These are phyloP conservation scores for Astropecten irregularis DNA, from an alignment of 53 echinoderm and acorn worm species.

Conservation along the genomic window DNA sequence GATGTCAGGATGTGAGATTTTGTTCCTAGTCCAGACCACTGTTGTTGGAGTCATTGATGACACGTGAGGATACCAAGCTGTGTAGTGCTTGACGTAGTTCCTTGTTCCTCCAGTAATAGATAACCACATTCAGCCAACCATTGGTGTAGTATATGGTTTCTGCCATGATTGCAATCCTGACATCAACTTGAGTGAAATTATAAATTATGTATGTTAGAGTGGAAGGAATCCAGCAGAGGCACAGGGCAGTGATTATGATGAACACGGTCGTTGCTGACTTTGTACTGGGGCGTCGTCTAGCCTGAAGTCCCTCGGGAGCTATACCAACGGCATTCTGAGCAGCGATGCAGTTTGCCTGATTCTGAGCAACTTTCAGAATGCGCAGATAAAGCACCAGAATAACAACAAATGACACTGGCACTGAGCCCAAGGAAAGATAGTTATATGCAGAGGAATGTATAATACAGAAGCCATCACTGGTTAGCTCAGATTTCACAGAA, in stretches of 20 bases:
- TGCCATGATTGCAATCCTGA: no score
- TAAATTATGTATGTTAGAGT: no score
- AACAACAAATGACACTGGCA: background rate
- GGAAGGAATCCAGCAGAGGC: slow-evolving; percentile 7
- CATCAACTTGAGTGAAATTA: no score
- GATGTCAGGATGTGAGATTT: no score
- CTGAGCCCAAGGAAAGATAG: no score
- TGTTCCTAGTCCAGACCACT: no score
- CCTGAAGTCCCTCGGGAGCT: background rate
- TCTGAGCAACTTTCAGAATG: slow-evolving; percentile 34
- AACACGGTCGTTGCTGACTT: slow-evolving; percentile 22
- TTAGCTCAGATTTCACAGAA: no score
- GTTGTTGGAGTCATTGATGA: no score
- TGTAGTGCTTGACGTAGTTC: no score
- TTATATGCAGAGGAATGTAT: no score
- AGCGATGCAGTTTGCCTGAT: slow-evolving; percentile 16
- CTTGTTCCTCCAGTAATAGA: slow-evolving; percentile 24
- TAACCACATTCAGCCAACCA: slow-evolving; percentile 34
- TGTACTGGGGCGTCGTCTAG: background rate
- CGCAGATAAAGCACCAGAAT: slow-evolving; percentile 17
- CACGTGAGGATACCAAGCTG: background rate
- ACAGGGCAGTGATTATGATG: background rate
- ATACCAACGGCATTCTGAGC: background rate
- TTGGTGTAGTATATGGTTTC: slow-evolving; percentile 1
- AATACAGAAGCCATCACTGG: no score